Evolutionary conservation across 2,888 invertebrate species (phyloP).

Genomic region (Mesodorylaimus sp.): DNA sequence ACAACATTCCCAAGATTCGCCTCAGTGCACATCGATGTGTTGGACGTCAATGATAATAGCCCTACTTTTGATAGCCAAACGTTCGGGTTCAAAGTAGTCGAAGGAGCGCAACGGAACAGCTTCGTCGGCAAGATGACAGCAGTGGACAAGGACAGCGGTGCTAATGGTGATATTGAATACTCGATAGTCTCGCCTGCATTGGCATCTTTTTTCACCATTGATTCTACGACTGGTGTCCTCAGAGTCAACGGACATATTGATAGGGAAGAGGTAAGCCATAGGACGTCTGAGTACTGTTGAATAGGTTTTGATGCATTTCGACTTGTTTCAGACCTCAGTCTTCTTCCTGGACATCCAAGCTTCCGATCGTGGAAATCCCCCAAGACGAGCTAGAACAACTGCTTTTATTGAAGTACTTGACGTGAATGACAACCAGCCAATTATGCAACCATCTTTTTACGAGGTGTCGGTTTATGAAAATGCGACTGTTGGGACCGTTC

Average conservation of each 20-base stretch:
- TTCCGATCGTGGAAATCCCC: slow-evolving; percentile 65
- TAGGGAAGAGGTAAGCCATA: too few species aligned
- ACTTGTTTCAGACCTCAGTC: slow-evolving; percentile 6
- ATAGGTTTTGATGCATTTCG: neutral
- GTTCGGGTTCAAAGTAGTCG: slow-evolving; percentile 44
- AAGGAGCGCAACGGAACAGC: neutral
- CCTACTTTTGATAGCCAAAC: slow-evolving; percentile 73
- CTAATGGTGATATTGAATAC: slow-evolving; percentile 38
- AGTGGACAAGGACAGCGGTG: slow-evolving; percentile 31
- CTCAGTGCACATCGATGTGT: slow-evolving; percentile 62
- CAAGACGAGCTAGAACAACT: slow-evolving; percentile 72
- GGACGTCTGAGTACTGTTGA: too few species aligned
- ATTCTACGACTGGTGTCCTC: slow-evolving; percentile 63
- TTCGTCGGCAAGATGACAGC: neutral
- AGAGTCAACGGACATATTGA: neutral
- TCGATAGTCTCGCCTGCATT: slow-evolving; percentile 13
- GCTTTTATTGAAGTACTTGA: slow-evolving; percentile 60
- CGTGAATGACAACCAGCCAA: slow-evolving; percentile 87
- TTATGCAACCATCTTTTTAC: too few species aligned
- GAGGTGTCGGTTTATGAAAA: too few species aligned
- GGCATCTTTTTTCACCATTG: slow-evolving; percentile 40
- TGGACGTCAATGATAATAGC: slow-evolving; percentile 87
- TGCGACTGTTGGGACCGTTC: too few species aligned
- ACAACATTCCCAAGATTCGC: slow-evolving; percentile 17
- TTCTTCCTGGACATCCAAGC: slow-evolving; percentile 65